phyloP scores from a whole-genome alignment of 2,888 invertebrate species.

The Latrodectus hesperus region DNA sequence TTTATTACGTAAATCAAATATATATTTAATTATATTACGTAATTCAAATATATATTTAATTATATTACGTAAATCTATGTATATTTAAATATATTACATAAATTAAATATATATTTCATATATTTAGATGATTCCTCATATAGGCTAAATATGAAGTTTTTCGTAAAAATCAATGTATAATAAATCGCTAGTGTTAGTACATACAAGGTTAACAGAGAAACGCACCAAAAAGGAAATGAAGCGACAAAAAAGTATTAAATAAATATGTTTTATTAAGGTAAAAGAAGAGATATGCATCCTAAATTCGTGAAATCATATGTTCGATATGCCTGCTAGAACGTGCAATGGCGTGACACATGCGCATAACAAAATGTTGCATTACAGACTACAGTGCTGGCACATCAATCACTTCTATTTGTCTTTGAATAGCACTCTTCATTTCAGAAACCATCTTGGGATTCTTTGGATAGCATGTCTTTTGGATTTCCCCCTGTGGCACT shows the following conservation, averaged over 20 bases:
- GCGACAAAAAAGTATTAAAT: not conserved
- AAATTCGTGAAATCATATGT: conserved; percentile 4
- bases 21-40: too few relatives aligned
- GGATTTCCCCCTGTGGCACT: not conserved
- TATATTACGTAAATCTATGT: too few relatives aligned
- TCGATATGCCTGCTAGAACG: conserved; percentile 10
- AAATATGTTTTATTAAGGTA: conserved; percentile 12
- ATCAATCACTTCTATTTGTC: conserved; percentile 8
- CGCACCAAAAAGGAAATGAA: too few relatives aligned
- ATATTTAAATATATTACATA: too few relatives aligned
- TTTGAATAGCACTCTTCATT: not conserved
- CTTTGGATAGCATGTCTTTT: not conserved
- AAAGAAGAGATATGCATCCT: not conserved
- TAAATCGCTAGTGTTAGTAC: too few relatives aligned
- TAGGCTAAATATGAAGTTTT: too few relatives aligned
- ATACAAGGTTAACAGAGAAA: too few relatives aligned
- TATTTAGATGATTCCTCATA: too few relatives aligned
- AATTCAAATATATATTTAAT: too few relatives aligned
- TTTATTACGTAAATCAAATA: too few relatives aligned
- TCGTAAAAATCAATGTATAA: too few relatives aligned
- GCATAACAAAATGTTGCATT: conserved; percentile 10
- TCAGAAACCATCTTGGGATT: conserved; percentile 20
- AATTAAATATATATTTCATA: too few relatives aligned
- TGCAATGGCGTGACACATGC: conserved; percentile 1
- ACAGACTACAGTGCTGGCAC: conserved; percentile 7